Base-by-base conservation (phyloP, 2,113 vertebrate species). In the Meles meles region DNA sequence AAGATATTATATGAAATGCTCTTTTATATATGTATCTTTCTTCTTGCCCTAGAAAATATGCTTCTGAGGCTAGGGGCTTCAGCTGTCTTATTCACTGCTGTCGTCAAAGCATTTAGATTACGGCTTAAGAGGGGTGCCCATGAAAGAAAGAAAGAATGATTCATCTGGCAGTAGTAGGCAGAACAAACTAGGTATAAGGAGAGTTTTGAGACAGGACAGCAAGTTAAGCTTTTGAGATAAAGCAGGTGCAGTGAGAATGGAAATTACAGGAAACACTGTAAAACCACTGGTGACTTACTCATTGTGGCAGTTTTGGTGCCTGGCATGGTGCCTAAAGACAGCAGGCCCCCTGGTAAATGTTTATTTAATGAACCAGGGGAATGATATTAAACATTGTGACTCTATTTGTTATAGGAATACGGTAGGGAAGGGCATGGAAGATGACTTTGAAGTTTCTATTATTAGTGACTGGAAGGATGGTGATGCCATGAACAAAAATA, bases 371-470 rank as follows among this genome's bases (percentile, higher is more conserved):
- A 95, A 83, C 44, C 27, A 95, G 17, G 55, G 67, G 52, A 88
- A 55, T 65, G 71, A 55, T 89, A 49, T 83, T 47, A 77, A 88
- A 88, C 90, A 59, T 37, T 79, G 59, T 76, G 71, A 88, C 47
- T 79, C 23, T 82, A 47, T 95, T 97, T 88, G 69, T 93, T 84
- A 74, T 44, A n/a, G 23, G 77, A 42, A 74, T 96, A 94, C 67
- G 9, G n/a, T 69, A 88, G 52, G n/a, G 71, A 88, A 91, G 49
- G 61, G 44, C 25, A 72, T 65, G 77, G n/a, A 84, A 69, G 44
- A 92, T 88, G 95, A 84, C 69, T 82, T 80, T 21, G 29, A 72
- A 82, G 74, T 90, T 89, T 93, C 93, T 89, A 86, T 90, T 90
- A 59, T 93, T 95, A 89, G 90, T 39, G 59, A 63, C 63, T 74